These are phyloP conservation scores for Heterodera schachtii DNA, from an alignment of 1,140 invertebrate species.

Conservation along the genomic window DNA sequence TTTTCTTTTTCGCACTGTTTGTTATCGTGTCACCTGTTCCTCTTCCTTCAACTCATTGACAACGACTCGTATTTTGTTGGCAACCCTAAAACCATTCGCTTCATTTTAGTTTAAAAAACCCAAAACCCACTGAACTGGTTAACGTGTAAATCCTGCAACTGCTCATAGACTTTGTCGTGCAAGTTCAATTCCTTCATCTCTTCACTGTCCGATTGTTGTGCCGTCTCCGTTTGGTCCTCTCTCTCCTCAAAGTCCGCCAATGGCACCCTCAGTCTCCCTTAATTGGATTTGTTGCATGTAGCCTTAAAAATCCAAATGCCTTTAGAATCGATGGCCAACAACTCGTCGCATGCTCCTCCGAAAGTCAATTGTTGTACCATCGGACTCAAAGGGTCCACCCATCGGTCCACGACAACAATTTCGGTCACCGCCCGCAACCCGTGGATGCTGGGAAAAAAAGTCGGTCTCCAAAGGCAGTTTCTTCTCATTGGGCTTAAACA, in stretches of 20 bases:
- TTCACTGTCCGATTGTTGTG: background rate
- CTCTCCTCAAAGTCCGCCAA: constrained; percentile 18
- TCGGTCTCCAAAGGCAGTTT: background rate
- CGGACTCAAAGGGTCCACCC: constrained; percentile 86
- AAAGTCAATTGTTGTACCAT: constrained; percentile 93
- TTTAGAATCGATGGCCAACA: constrained; percentile 74
- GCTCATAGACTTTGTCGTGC: constrained; percentile 38
- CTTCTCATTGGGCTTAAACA: background rate
- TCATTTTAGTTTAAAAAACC: background rate
- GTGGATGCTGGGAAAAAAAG: background rate
- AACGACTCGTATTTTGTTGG: constrained; percentile 31
- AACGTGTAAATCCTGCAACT: constrained; percentile 40
- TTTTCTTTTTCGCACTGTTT: background rate
- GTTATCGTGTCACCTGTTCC: constrained; percentile 16
- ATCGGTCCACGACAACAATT: constrained; percentile 82
- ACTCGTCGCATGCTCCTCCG: constrained; percentile 92
- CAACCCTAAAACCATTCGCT: constrained; percentile 4
- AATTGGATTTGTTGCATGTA: background rate
- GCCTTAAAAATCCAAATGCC: constrained; percentile 4
- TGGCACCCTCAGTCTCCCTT: constrained; percentile 5
- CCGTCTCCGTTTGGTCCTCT: background rate
- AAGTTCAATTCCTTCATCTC: constrained; percentile 20
- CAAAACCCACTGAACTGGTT: background rate
- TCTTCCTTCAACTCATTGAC: constrained; percentile 32
- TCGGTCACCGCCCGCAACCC: constrained; percentile 36